A percentile compares a stretch with the other conserved stretches of the same genome.
phyloP scores from a whole-genome alignment of 2,888 invertebrate species.

The Hydrotaea diabolus region DNA sequence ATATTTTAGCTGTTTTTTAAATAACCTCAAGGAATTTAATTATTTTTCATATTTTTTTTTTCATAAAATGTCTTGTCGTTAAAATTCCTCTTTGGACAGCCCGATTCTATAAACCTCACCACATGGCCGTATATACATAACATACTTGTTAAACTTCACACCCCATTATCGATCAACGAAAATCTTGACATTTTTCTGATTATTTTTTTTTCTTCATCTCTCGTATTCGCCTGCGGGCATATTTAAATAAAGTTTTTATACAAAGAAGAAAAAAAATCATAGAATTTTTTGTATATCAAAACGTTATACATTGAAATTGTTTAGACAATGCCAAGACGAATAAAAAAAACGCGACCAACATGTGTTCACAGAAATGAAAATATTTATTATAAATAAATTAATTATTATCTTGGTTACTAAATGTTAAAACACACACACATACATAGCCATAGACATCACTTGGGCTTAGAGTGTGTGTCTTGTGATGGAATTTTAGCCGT shows the following conservation, averaged over 20 bases:
- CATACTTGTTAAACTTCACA: conserved; percentile 36
- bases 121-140: not conserved
- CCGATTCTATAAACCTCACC: too few relatives aligned
- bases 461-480: not conserved
- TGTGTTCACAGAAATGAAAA: conserved; percentile 9
- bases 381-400: conserved; percentile 55
- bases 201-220: not conserved
- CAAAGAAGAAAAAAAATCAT: too few relatives aligned
- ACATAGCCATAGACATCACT: too few relatives aligned
- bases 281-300: not conserved
- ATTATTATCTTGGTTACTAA: conserved; percentile 24
- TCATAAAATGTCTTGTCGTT: too few relatives aligned
- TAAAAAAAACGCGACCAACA: not conserved
- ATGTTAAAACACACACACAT: not conserved
- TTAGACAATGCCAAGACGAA: not conserved
- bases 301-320: not conserved
- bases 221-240: not conserved
- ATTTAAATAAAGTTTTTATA: conserved; percentile 9
- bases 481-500: not conserved
- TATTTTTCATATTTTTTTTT: too few relatives aligned
- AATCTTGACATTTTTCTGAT: not conserved
- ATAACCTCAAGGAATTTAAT: too few relatives aligned
- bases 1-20: too few relatives aligned
- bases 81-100: too few relatives aligned
- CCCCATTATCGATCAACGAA: conserved; percentile 22